phyloP scores from a whole-genome alignment of 2,888 invertebrate species.

The Erpobdella octoculata region DNA sequence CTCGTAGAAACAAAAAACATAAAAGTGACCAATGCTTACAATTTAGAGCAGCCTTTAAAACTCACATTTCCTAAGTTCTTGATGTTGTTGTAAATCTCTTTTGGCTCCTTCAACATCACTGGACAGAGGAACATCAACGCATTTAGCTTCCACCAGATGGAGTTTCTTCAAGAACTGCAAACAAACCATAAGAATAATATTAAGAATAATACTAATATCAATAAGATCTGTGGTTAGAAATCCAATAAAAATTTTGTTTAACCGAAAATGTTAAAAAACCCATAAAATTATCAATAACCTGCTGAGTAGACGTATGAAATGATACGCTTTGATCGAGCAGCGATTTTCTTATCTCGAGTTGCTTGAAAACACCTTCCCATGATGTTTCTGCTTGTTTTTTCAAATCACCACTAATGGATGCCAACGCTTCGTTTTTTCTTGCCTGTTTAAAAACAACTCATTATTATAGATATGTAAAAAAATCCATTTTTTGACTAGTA shows the following conservation, averaged over 20 bases:
- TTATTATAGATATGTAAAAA: no score
- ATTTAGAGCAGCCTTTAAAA: neutral
- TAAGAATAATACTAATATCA: neutral
- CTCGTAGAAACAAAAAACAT: neutral
- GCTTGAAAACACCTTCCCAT: slow-evolving; percentile 74
- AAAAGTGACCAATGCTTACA: no score
- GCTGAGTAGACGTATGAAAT: slow-evolving; percentile 60
- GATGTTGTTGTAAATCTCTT: slow-evolving; percentile 63
- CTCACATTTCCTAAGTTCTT: slow-evolving; percentile 58
- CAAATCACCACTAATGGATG: slow-evolving; percentile 62
- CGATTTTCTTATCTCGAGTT: slow-evolving; percentile 68
- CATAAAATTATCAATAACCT: slow-evolving; percentile 49
- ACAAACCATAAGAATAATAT: neutral
- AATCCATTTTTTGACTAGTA: no score
- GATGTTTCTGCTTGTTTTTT: slow-evolving; percentile 71
- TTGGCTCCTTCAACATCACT: slow-evolving; percentile 67
- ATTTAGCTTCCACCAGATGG: slow-evolving; percentile 64
- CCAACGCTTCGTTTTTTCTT: slow-evolving; percentile 62
- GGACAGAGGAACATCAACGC: slow-evolving; percentile 64
- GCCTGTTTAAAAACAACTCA: slow-evolving; percentile 43
- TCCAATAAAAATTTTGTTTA: neutral
- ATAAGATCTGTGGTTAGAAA: neutral
- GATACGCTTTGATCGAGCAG: slow-evolving; percentile 70
- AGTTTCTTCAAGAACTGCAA: slow-evolving; percentile 63
- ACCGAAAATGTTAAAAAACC: neutral